These are phyloP conservation scores for Halichondria panicea DNA, from an alignment of 37 sponge, comb jelly and placozoan genomes.

Conservation along the genomic window DNA sequence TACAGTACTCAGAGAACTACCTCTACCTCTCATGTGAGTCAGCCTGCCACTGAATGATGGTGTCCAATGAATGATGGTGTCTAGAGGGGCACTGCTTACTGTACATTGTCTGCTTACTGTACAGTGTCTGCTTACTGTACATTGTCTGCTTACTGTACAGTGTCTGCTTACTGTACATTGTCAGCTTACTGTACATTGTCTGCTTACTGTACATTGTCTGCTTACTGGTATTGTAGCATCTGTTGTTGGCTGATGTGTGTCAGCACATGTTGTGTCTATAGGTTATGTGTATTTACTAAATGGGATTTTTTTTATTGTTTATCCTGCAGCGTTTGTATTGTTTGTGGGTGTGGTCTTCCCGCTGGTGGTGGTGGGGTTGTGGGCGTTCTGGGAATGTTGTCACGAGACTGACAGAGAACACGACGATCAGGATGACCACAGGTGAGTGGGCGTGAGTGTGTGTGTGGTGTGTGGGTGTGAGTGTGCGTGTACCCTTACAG, in stretches of 20 bases:
- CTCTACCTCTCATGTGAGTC: slow-evolving; percentile 16
- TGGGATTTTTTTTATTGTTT: not conserved
- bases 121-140: not conserved
- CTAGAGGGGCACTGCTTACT: not conserved
- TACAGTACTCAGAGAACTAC: slow-evolving; percentile 12
- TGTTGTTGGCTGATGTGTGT: too few species aligned
- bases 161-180: too few species aligned
- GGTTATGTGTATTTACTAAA: too few species aligned
- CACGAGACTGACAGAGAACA: slow-evolving; percentile 40
- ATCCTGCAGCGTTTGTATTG: slow-evolving; percentile 34
- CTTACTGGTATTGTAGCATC: too few species aligned
- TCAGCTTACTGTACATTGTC: too few species aligned
- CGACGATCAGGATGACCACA: slow-evolving; percentile 23
- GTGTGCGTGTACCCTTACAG: slow-evolving; percentile 3
- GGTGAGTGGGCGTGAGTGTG: not conserved
- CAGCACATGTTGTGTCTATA: too few species aligned
- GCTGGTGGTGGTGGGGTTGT: slow-evolving; percentile 18
- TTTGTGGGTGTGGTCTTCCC: slow-evolving; percentile 50
- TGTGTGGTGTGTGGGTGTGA: not conserved
- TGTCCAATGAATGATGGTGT: not conserved
- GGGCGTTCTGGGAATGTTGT: slow-evolving; percentile 55
- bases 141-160: not conserved
- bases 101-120: not conserved
- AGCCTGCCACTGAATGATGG: too few species aligned
- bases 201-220: too few species aligned